These are phyloP conservation scores for Arvicola amphibius DNA, from an alignment of 2,797 vertebrate species.

Conservation along the genomic window DNA sequence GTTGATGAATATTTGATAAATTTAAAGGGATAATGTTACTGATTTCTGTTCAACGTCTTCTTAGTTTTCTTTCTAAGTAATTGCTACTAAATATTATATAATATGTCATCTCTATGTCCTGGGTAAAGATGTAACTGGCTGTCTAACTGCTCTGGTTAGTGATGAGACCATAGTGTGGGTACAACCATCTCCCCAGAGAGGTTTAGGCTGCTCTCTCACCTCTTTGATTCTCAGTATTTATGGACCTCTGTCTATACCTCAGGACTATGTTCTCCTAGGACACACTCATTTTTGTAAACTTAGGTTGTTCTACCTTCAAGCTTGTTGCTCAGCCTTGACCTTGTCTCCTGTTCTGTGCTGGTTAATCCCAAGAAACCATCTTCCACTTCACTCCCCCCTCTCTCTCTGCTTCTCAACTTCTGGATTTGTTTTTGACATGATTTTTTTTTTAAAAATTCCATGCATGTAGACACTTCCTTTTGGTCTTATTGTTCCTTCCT, in stretches of 20 bases:
- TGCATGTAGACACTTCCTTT: not conserved
- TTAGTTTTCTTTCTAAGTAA: not conserved
- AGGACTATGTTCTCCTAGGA: not conserved
- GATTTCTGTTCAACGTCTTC: not conserved
- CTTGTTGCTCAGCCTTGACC: not conserved
- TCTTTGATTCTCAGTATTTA: not conserved
- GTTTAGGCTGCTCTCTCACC: not conserved
- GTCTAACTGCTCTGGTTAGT: rapidly evolving
- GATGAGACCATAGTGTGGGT: not conserved
- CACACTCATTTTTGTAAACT: not conserved
- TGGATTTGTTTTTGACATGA: not conserved
- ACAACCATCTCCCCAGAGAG: not conserved
- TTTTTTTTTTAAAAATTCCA: not conserved
- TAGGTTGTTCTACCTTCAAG: not conserved
- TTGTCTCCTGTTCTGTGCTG: not conserved
- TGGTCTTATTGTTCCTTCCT: not conserved
- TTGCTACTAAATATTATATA: not conserved
- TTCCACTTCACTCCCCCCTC: not conserved
- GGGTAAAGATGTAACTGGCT: not conserved
- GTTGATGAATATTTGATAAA: not conserved
- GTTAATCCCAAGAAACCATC: not conserved
- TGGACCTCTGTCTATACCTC: not conserved
- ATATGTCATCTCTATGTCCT: not conserved
- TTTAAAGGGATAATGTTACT: not conserved
- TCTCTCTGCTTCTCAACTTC: not conserved